Base-by-base conservation (phyloP, 2,113 vertebrate genomes). In the Bucco capensis region DNA sequence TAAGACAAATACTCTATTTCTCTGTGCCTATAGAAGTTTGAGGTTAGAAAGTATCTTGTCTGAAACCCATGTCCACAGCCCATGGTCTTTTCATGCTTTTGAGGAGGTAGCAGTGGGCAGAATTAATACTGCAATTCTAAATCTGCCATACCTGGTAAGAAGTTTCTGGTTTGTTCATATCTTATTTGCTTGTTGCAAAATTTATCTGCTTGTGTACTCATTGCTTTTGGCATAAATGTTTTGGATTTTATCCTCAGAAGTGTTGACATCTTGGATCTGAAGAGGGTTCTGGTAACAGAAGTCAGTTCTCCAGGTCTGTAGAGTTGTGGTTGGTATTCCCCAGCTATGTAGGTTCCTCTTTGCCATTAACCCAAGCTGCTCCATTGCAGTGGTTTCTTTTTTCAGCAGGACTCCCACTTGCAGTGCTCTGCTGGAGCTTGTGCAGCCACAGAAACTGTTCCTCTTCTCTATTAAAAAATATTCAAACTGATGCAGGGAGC, bases 391-490 rank as follows among this genome's bases (percentile, higher is more conserved):
- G 30, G 21, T 61, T 77, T 67, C 6, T 28, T 14, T 42, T 35
- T 72, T 40, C 56, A 61, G 75, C 46, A 91, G 70, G 28, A 62
- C 62, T 92, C 86, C 92, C 57, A 38, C 73, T 86, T 31, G 0
- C 70, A 37, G 17, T 30, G 56, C 83, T 89, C 86, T 71, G 64
- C 38, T 82, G 83, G 69, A 95, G 70, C 10, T 1, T 14, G 0
- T 53, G 76, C 60, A 58, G 74, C 92, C 1, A 1, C 47, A 14
- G 83, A 93, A 95, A 70, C 60, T 42, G 19, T 56, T 75, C 69
- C 62, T 97, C 93, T 88, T 93, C 94, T 91, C 64, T 88, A 69
- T 89, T 77, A 89, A 42, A 93, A 96, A 95, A 93, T 88, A 96
- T 94, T 95, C 86, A 57, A 89, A 94, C 93, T 65, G 85, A 93